phyloP scores from a whole-genome alignment of 1,140 invertebrate species.

The Drosophila santomea region DNA sequence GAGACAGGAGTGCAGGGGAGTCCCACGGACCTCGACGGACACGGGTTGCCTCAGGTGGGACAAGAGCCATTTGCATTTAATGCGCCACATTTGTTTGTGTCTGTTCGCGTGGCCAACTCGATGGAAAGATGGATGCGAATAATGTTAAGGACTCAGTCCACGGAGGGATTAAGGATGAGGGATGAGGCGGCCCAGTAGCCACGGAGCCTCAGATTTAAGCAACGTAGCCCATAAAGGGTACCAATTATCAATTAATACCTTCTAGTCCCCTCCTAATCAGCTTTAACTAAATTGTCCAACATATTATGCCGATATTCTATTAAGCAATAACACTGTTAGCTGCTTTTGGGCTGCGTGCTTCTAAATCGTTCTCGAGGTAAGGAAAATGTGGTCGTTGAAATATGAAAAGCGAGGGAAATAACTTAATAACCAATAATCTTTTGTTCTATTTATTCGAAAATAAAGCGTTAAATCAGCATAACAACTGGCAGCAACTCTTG shows the following conservation, averaged over 20 bases:
- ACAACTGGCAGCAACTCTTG: constrained; percentile 19
- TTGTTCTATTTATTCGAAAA: constrained; percentile 65
- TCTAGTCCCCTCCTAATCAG: neutral
- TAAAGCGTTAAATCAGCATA: constrained; percentile 72
- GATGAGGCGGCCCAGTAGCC: neutral
- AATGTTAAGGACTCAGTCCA: constrained; percentile 12
- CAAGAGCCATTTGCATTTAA: constrained; percentile 67
- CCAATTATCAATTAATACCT: neutral
- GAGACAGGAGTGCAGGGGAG: neutral
- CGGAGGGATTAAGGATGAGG: constrained; percentile 8
- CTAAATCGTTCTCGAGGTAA: neutral
- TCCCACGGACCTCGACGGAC: constrained; percentile 2
- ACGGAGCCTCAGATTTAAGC: neutral
- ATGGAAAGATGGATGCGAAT: constrained; percentile 38
- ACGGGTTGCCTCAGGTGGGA: constrained; percentile 52
- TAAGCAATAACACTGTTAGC: neutral
- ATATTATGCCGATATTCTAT: neutral
- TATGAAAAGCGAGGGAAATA: constrained; percentile 30
- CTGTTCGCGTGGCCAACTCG: constrained; percentile 41
- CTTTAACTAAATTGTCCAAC: neutral
- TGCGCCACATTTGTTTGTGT: constrained; percentile 63
- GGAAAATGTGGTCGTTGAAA: neutral
- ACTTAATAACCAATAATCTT: constrained; percentile 75
- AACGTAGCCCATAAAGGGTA: too few relatives aligned
- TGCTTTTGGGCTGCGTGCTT: neutral